Base-by-base conservation (phyloP, 35 echinoderm and acorn worm genomes). In the Lytechinus variegatus region DNA sequence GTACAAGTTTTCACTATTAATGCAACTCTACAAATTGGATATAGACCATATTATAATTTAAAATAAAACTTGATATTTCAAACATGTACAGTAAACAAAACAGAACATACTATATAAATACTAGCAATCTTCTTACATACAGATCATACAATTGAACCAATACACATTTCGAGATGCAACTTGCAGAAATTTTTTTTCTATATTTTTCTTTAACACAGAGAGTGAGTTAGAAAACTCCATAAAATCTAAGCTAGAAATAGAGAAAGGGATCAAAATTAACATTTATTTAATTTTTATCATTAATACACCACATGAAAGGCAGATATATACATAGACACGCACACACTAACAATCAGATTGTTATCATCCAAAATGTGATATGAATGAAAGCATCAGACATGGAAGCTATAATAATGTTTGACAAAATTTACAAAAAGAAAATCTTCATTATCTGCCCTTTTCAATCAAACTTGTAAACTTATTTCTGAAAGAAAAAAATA, bases 1-100 rank as follows among this genome's bases (percentile, higher is more conserved):
- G 19, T 79, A 24, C 66, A 79, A 58, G 9, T 9, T 58, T 58
- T 58, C 9, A 9, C 10, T 11, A 58, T 58, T 13, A 58, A 79
- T 79, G 66, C 66, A 24, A 79, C 3, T 19, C 66, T 79, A 79
- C 66, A 79, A 21, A 71, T 19, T 21, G 24, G 24, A 13, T 71
- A 24, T 21, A 71, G 33, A 44, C 0, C 16, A 71, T 79, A 79
- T 79, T 24, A 16, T 79, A 79, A 79, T 79, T 79, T 79, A 79
- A 79, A 79, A 79, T 79, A 79, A 24, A 79, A 79, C 16, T 3
- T 4, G 66, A 79, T 79, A 79, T 79, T 79, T 24, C 66, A n/a
- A 79, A 79, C 66, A 79, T 79, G 19, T 79, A 79, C 66, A 79
- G 66, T 79, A 79, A 79, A 79, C n/a, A 79, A 79, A 24, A 79